Evolutionary conservation across 2,113 vertebrate species (phyloP).

Genomic region (Ammodytes dubius): DNA sequence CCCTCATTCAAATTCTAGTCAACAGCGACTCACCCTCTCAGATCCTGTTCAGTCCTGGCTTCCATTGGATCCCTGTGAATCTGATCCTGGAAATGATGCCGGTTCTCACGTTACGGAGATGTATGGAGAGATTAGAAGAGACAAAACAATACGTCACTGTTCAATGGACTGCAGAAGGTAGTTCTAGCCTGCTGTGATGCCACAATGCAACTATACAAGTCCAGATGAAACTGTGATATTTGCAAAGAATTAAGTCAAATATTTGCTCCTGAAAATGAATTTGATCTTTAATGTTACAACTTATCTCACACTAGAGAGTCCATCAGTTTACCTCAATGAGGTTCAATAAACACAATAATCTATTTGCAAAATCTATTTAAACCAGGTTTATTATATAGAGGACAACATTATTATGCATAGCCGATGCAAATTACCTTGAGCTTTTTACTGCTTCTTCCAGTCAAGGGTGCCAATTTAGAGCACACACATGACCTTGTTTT

Average conservation of each 20-base stretch:
- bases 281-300: neutral
- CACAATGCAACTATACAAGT: too few relatives aligned
- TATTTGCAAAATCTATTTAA: constrained; percentile 5
- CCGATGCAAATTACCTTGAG: neutral
- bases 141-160: neutral
- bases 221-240: neutral
- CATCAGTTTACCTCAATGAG: neutral
- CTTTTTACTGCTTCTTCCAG: neutral
- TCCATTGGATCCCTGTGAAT: neutral
- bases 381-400: neutral
- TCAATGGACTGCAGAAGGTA: neutral
- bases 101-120: constrained; percentile 24
- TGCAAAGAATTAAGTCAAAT: neutral
- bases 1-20: neutral
- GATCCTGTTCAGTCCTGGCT: neutral
- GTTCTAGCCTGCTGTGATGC: neutral
- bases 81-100: neutral
- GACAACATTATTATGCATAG: too few relatives aligned
- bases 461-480: neutral
- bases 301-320: too few relatives aligned
- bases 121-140: neutral
- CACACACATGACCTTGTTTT: neutral
- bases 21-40: constrained; percentile 3
- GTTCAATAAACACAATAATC: neutral
- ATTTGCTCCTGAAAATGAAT: neutral